Conservation (phyloP, 2,113 vertebrate species). For the Nannospalax galili region DNA sequence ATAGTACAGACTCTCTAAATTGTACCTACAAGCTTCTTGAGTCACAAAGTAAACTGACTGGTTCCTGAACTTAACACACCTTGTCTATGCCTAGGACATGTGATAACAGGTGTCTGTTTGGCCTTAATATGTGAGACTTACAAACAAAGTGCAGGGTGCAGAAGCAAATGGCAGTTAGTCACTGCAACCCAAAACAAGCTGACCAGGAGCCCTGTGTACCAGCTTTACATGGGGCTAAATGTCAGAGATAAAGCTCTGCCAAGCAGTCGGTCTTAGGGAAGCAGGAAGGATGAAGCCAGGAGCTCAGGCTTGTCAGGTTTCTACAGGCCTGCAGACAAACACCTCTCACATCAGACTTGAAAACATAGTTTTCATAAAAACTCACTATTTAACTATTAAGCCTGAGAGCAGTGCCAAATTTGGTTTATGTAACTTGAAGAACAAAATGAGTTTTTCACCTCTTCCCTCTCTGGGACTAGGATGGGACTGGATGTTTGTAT, state of each 20-base stretch:
- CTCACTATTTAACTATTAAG: not conserved
- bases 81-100: not conserved
- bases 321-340: not conserved
- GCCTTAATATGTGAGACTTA: not conserved
- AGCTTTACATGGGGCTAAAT: not conserved
- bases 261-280: not conserved
- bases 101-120: conserved; percentile 52
- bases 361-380: conserved; percentile 46
- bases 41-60: conserved; percentile 64
- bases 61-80: conserved; percentile 61
- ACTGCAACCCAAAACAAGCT: not conserved
- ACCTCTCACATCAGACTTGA: not conserved
- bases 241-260: not conserved
- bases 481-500: too few species aligned
- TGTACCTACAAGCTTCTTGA: conserved; percentile 26
- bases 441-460: not conserved
- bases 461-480: too few species aligned
- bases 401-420: not conserved
- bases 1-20: not conserved
- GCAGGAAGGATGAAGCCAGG: not conserved
- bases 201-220: fast-evolving
- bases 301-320: not conserved
- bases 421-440: not conserved
- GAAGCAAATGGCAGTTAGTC: not conserved
- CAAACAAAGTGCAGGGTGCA: not conserved